phyloP scores from a whole-genome alignment of 37 sponge, comb jelly and placozoan species.

The Halichondria panicea region DNA sequence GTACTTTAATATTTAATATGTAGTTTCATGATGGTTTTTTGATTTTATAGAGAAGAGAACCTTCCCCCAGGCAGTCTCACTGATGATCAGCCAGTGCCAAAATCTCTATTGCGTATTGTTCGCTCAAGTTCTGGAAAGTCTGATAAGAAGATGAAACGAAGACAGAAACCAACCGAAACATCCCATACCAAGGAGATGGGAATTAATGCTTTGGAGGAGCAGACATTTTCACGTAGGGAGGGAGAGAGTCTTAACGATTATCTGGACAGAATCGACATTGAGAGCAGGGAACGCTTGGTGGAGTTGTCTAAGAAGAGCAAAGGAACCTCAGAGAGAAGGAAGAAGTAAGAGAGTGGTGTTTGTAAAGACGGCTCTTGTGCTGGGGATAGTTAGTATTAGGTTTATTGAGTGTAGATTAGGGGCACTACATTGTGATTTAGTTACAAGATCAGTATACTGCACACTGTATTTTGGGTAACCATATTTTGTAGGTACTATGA shows the following conservation, averaged over 20 bases:
- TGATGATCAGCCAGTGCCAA: slow-evolving; percentile 59
- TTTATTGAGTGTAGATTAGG: neutral
- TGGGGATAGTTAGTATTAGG: neutral
- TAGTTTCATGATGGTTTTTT: too few species aligned
- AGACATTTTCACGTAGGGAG: slow-evolving; percentile 26
- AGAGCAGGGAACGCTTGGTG: slow-evolving; percentile 57
- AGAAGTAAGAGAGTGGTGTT: slow-evolving; percentile 8
- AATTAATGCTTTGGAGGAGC: neutral
- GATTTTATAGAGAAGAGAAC: slow-evolving; percentile 19
- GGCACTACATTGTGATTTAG: neutral
- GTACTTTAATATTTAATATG: too few species aligned
- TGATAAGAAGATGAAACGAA: neutral
- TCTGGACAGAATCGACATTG: slow-evolving; percentile 64
- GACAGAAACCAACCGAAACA: neutral
- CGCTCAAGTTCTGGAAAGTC: too few species aligned
- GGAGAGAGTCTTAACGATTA: slow-evolving; percentile 58
- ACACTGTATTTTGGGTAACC: neutral
- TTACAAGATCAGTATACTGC: neutral
- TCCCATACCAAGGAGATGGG: neutral
- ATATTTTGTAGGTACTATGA: slow-evolving; percentile 23
- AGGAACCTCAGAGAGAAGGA: slow-evolving; percentile 31
- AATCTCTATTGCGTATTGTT: too few species aligned
- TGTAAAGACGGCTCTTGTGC: neutral
- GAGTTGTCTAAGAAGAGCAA: slow-evolving; percentile 43
- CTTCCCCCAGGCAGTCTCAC: slow-evolving; percentile 29